phyloP scores from a whole-genome alignment of 2,888 invertebrate species.

The Drosophila phalerata region DNA sequence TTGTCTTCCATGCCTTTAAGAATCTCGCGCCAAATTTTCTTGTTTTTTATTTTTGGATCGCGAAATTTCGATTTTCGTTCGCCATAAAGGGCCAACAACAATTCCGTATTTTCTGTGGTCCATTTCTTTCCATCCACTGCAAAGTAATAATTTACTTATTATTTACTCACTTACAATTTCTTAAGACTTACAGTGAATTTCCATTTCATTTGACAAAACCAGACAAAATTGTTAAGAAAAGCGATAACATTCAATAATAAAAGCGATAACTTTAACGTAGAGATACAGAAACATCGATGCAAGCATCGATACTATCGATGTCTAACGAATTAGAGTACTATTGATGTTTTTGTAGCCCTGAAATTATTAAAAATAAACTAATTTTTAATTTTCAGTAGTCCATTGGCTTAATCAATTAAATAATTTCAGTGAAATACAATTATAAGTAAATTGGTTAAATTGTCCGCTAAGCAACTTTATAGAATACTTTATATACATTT shows the following conservation, averaged over 20 bases:
- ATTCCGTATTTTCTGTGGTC: neutral
- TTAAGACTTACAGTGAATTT: neutral
- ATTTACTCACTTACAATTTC: neutral
- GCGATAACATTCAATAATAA: neutral
- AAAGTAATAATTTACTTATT: neutral
- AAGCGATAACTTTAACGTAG: neutral
- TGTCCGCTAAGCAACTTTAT: too few species aligned
- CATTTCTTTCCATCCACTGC: neutral
- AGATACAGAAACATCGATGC: neutral
- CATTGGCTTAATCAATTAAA: too few species aligned
- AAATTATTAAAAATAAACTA: neutral
- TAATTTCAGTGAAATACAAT: too few species aligned
- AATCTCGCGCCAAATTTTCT: constrained; percentile 3
- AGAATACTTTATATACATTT: neutral
- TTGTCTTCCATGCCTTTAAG: neutral
- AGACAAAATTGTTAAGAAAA: neutral
- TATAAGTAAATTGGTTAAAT: neutral
- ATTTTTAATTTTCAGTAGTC: neutral
- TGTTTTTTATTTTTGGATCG: constrained; percentile 2
- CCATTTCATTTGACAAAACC: neutral
- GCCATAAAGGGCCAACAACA: neutral
- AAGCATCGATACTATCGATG: neutral
- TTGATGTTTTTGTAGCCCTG: neutral
- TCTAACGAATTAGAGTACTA: too few species aligned
- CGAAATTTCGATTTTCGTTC: neutral